A percentile compares a stretch with the other conserved stretches of the same genome.
Evolutionary conservation across 2,888 invertebrate species (phyloP).

Genomic region (Drosophila mimetica): DNA sequence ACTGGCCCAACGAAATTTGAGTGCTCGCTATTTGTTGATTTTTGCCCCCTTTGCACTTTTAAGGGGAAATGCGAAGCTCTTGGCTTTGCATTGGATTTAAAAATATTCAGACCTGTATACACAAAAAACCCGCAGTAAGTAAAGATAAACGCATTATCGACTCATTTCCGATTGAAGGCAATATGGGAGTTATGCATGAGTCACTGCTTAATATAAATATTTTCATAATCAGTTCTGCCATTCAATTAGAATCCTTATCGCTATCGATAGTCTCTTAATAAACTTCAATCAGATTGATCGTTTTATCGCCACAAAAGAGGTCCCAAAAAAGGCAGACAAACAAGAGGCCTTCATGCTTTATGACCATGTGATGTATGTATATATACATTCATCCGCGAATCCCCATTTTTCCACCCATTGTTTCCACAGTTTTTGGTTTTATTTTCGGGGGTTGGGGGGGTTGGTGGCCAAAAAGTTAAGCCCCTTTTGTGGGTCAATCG

Average conservation of each 20-base stretch:
- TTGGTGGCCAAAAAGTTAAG: not conserved
- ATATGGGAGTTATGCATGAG: conserved; percentile 1
- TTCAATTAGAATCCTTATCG: conserved; percentile 35
- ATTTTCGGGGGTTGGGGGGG: too few species aligned
- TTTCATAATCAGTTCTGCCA: conserved; percentile 19
- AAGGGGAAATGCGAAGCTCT: not conserved
- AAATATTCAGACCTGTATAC: too few species aligned
- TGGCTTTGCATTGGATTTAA: too few species aligned
- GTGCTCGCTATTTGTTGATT: not conserved
- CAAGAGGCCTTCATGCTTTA: conserved; percentile 8
- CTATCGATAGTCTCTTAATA: conserved; percentile 17
- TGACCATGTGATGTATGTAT: conserved; percentile 4
- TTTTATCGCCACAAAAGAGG: conserved; percentile 21
- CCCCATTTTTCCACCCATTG: not conserved
- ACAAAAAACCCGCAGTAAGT: too few species aligned
- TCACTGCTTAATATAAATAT: conserved; percentile 18
- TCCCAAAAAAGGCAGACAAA: conserved; percentile 3
- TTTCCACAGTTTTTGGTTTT: not conserved
- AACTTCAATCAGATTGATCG: conserved; percentile 41
- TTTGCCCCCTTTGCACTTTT: not conserved
- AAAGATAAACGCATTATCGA: not conserved
- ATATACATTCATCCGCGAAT: not conserved
- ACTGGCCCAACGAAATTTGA: conserved; percentile 15
- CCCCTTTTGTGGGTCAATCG: conserved; percentile 10
- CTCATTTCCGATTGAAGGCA: not conserved